Evolutionary conservation across 2,113 vertebrate species (phyloP).

Genomic region (Nerophis lumbriciformis): DNA sequence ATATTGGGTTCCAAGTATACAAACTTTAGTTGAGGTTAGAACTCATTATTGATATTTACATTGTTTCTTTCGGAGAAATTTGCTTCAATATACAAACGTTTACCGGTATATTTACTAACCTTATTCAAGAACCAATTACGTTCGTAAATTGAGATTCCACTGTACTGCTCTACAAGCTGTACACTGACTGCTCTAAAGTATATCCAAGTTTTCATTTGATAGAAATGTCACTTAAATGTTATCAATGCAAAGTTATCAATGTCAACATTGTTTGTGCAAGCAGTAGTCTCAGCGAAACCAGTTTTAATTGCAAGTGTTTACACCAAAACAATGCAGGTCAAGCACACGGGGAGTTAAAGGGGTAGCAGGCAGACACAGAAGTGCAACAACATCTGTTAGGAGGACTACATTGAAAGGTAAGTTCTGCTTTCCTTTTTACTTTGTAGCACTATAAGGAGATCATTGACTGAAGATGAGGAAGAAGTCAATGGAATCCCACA

Average conservation of each 20-base stretch:
- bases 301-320: conserved; percentile 38
- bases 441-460: neutral
- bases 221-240: too few species aligned
- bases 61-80: too few species aligned
- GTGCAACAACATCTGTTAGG: neutral
- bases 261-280: conserved; percentile 5
- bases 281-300: conserved; percentile 1
- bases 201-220: too few species aligned
- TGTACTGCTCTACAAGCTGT: too few species aligned
- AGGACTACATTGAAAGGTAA: conserved; percentile 18
- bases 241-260: neutral
- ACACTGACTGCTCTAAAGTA: too few species aligned
- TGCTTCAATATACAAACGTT: too few species aligned
- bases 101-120: too few species aligned
- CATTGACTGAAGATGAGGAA: neutral
- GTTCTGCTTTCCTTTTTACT: conserved; percentile 4
- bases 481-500: neutral
- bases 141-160: too few species aligned
- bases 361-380: conserved; percentile 1
- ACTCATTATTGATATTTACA: too few species aligned
- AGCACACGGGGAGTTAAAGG: neutral
- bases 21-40: too few species aligned
- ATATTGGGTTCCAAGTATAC: too few species aligned
- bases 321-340: conserved; percentile 45
- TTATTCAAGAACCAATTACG: too few species aligned